A percentile compares a stretch with the other conserved stretches of the same genome.
These are phyloP conservation scores for Patella depressa DNA, from an alignment of 2,888 invertebrate genomes.

Conservation along the genomic window DNA sequence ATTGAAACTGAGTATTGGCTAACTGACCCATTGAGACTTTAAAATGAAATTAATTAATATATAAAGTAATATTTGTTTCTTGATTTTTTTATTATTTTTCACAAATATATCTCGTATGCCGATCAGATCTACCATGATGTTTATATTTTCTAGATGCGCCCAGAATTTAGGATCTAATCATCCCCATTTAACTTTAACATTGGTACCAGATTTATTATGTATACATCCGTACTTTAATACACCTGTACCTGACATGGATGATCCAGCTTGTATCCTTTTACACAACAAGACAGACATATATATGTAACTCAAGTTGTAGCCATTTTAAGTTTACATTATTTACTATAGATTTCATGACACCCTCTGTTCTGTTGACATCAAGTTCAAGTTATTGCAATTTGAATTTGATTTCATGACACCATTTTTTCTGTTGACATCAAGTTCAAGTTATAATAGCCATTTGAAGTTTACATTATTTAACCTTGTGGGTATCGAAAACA, in stretches of 20 bases:
- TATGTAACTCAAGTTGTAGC: background rate
- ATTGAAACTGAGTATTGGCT: too few relatives aligned
- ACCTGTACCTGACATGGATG: slow-evolving; percentile 95
- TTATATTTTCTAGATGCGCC: slow-evolving; percentile 77
- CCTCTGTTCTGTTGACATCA: background rate
- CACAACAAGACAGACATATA: background rate
- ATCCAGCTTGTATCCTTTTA: slow-evolving; percentile 85
- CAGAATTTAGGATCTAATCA: slow-evolving; percentile 91
- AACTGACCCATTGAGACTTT: too few relatives aligned
- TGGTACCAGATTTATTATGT: slow-evolving; percentile 89
- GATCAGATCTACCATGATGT: too few relatives aligned
- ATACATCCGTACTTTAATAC: slow-evolving; percentile 97
- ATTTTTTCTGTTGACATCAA: too few relatives aligned
- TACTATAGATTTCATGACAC: background rate
- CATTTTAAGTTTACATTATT: background rate
- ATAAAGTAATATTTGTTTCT: too few relatives aligned
- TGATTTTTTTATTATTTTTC: too few relatives aligned
- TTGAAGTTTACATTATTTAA: too few relatives aligned
- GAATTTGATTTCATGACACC: background rate
- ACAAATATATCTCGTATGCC: too few relatives aligned
- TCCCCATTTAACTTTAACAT: slow-evolving; percentile 88
- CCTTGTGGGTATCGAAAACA: too few relatives aligned
- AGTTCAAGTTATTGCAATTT: background rate
- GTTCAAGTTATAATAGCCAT: too few relatives aligned
- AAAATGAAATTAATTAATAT: too few relatives aligned